Base-by-base conservation (phyloP, 1,140 invertebrate genomes). In the Heliconius nattereri region DNA sequence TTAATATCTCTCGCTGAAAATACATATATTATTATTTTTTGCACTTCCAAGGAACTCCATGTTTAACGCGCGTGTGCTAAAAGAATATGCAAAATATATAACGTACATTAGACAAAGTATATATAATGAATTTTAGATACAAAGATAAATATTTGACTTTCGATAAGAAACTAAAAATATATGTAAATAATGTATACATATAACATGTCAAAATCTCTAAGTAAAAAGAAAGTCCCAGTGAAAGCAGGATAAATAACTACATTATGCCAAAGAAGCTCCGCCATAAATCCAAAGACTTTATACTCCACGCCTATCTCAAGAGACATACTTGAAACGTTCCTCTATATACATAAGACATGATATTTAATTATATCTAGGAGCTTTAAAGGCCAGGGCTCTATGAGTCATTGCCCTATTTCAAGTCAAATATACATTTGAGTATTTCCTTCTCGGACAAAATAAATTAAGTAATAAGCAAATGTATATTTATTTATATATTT, bases 1-100 rank as follows among this genome's bases (percentile, higher is more conserved):
- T 76, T 71, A 76, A 71, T 32, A 76, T 71, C n/a, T 29, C 57
- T 76, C 20, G 19, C 73, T 75, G 20, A 60, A 60, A 20, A 52
- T 52, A 52, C 54, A 9, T 60, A 23, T 60, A 13, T 60, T 60
- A 23, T 60, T 60, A 60, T 60, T 60, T 60, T 60, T 60, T 23
- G n/a, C 20, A 60, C 54, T 66, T 29, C 13, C 6, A 16, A 29
- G 26, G 19, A 66, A 66, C 23, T 29, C 26, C 26, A 66, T 66
- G 23, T 66, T 66, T 19, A 29, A 23, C 60, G 11, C 60, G 29
- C 60, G 7, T 66, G 60, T 29, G 26, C 13, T 66, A 19, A 66
- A 66, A 26, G 9, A 13, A 66, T 52, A 20, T 52, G 2, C 3
- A 52, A 52, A 52, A 52, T 52, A 20, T 52, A 19, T 19, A 45